These are phyloP conservation scores for Synergus umbraculus DNA, from an alignment of 2,888 invertebrate genomes.

Conservation along the genomic window DNA sequence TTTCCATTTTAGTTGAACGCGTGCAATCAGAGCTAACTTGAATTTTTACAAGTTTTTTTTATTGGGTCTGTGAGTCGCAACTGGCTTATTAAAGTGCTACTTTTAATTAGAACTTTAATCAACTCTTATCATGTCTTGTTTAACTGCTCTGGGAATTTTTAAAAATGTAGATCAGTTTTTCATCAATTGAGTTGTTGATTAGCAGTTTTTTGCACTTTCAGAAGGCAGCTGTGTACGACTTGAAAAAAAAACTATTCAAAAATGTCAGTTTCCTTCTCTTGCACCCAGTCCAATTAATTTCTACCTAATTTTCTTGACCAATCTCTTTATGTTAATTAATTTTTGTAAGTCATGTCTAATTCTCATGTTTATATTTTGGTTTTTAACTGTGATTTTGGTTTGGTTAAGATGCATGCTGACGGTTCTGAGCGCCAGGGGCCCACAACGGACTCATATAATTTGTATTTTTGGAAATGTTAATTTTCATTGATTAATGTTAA, in stretches of 20 bases:
- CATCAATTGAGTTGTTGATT: neutral
- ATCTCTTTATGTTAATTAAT: conserved; percentile 15
- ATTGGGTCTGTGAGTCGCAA: neutral
- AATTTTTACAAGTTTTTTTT: neutral
- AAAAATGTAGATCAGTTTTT: neutral
- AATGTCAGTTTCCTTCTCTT: neutral
- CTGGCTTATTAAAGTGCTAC: neutral
- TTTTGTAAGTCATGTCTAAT: neutral
- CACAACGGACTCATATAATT: conserved; percentile 53
- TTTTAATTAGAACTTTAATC: neutral
- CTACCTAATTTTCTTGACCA: neutral
- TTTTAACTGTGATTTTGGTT: conserved; percentile 31
- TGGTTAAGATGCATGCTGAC: conserved; percentile 18
- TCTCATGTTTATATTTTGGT: conserved; percentile 1
- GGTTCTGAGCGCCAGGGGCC: conserved; percentile 44
- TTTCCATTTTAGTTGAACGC: conserved; percentile 33
- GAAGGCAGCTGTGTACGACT: neutral
- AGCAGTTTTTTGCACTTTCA: neutral
- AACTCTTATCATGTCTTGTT: too few relatives aligned
- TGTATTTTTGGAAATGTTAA: conserved; percentile 66
- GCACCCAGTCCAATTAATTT: neutral
- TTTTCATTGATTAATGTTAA: conserved; percentile 75
- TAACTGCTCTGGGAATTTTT: too few relatives aligned
- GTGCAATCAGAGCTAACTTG: neutral
- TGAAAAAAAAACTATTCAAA: neutral